Evolutionary conservation across 2,888 invertebrate species (phyloP), one percentile per base, ranked within the genome.

Genomic region (Ophion ellenae): DNA sequence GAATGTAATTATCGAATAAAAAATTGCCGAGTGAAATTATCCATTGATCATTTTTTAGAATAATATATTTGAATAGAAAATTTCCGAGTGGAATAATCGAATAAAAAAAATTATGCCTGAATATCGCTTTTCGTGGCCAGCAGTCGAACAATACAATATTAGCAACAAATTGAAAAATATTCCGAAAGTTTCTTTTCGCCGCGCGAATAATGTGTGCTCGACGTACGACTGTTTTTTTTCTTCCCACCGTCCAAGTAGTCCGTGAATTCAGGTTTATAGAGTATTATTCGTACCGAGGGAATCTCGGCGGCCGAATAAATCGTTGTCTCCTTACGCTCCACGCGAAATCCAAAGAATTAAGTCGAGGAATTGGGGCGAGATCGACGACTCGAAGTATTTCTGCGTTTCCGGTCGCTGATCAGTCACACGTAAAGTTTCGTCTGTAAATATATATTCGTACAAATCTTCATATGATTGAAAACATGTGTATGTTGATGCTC

Each of bases 371-470:
- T 75, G 79, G 82, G 79, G 47, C 79, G 71, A 71, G 40, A 79
- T 82, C 63, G 75, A 79, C n/a, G 71, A 70, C 75, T 69, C 47
- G 14, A 69, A 53, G 67, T 78, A 79, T 82, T 80, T 64, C 82
- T 66, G 63, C 67, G 61, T 76, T 85, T 85, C 85, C 85, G 79
- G 85, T 82, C 36, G 24, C 47, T 47, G 73, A 75, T 82, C 74
- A 70, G 63, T 85, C 75, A 66, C 75, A 74, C 78, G 71, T 76
- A 10, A 36, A 67, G 57, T n/a, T 28, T 59, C 66, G 20, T 24
- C 17, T 40, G 2, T 20, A 7, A 67, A 64, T 74, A n/a, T 20
- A 45, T 7, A 14, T 3, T 45, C 28, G 11, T 69, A 20, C 5
- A 7, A 45, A 5, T 14, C 10, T 3, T 3, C 67, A 36, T 24